Evolutionary conservation across 1,140 invertebrate genomes (phyloP).

Genomic region (Lamellibrachia luymesi): DNA sequence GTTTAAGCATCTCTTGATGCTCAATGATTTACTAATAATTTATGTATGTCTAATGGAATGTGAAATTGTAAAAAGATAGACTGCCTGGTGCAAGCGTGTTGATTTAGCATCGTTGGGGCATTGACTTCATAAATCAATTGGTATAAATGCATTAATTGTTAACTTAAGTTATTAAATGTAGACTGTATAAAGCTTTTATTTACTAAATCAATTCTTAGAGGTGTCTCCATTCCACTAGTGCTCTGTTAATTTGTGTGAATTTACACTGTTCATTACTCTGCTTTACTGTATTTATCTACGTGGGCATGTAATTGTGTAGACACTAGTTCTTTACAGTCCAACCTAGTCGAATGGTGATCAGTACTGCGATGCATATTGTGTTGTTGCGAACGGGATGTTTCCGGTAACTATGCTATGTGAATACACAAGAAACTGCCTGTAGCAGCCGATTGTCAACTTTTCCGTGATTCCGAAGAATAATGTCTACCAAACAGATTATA

Average conservation of each 20-base stretch:
- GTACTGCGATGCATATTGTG: neutral
- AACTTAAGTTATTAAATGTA: slow-evolving; percentile 1
- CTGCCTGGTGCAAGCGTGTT: neutral
- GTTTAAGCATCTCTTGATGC: neutral
- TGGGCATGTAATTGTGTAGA: neutral
- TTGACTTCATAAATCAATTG: neutral
- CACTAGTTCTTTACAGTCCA: neutral
- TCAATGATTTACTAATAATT: neutral
- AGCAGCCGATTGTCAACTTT: neutral
- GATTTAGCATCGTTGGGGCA: neutral
- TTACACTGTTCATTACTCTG: neutral
- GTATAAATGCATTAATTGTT: neutral
- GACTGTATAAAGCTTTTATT: neutral
- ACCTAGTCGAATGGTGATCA: neutral
- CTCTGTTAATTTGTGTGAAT: neutral
- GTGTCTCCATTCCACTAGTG: neutral
- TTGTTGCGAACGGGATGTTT: neutral
- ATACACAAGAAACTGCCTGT: neutral
- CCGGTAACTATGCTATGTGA: neutral
- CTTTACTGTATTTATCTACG: neutral
- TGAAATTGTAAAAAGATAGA: neutral
- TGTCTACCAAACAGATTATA: neutral
- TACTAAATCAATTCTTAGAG: neutral
- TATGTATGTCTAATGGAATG: neutral
- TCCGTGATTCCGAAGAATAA: neutral